Evolutionary conservation across 2,797 vertebrate species (phyloP).

Genomic region (Tapera naevia): DNA sequence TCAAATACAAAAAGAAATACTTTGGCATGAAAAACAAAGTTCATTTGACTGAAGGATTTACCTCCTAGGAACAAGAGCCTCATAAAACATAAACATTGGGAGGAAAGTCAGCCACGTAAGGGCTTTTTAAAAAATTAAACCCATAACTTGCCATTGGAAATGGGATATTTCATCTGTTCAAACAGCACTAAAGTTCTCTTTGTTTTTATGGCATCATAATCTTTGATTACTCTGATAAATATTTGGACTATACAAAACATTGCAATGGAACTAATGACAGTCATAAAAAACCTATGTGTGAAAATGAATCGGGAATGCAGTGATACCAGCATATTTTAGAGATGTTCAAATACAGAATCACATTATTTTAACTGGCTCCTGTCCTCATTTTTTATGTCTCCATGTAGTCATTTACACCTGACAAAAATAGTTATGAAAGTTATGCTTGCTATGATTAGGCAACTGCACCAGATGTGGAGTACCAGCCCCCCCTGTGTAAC

Average conservation of each 20-base stretch:
- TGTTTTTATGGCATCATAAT: slow-evolving; percentile 66
- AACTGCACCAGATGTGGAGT: not conserved
- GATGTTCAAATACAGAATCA: slow-evolving; percentile 1
- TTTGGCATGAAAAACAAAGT: slow-evolving; percentile 38
- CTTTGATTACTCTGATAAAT: slow-evolving; percentile 75
- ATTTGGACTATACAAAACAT: slow-evolving; percentile 65
- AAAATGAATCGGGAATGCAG: not conserved
- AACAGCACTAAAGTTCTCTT: slow-evolving; percentile 62
- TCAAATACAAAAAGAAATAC: slow-evolving; percentile 46
- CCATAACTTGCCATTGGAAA: slow-evolving; percentile 60
- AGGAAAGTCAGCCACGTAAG: slow-evolving; percentile 41
- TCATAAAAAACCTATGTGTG: slow-evolving; percentile 24
- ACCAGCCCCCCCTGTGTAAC: not conserved
- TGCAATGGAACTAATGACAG: slow-evolving; percentile 43
- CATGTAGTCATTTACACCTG: not conserved
- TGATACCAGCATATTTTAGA: not conserved
- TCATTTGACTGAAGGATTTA: slow-evolving; percentile 66
- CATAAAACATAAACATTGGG: slow-evolving; percentile 56
- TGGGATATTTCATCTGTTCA: slow-evolving; percentile 64
- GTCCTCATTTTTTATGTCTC: not conserved
- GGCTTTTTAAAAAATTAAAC: slow-evolving; percentile 64
- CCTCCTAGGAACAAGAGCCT: slow-evolving; percentile 57
- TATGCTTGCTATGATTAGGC: not conserved
- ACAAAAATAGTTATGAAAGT: not conserved
- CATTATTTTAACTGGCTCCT: not conserved